A percentile compares a stretch with the other conserved stretches of the same genome.
phyloP scores from a whole-genome alignment of 2,888 invertebrate species.

The Leucoma salicis region DNA sequence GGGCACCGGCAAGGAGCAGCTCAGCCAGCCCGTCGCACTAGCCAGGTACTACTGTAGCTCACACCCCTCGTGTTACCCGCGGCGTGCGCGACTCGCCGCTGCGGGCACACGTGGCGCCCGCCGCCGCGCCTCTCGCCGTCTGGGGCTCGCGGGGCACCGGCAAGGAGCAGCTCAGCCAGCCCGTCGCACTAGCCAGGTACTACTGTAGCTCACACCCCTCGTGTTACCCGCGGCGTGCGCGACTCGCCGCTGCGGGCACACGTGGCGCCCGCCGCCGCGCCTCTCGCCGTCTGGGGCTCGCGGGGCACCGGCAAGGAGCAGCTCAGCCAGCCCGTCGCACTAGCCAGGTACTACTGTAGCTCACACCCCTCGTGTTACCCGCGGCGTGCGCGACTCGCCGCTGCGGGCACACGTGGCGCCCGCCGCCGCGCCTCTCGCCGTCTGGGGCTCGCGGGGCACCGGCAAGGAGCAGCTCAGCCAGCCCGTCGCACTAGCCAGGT shows the following conservation, averaged over 20 bases:
- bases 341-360: conserved; percentile 69
- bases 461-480: conserved; percentile 91
- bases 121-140: conserved; percentile 88
- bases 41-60: conserved; percentile 75
- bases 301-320: conserved; percentile 89
- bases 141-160: conserved; percentile 89
- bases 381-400: conserved; percentile 92
- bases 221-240: conserved; percentile 90
- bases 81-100: conserved; percentile 92
- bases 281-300: conserved; percentile 87
- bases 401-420: conserved; percentile 86
- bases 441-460: conserved; percentile 88
- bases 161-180: conserved; percentile 91
- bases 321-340: conserved; percentile 92
- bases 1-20: conserved; percentile 89
- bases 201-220: no score
- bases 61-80: no score
- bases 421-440: conserved; percentile 88
- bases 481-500: conserved; percentile 88
- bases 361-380: no score
- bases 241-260: conserved; percentile 90
- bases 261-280: conserved; percentile 88
- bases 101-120: conserved; percentile 86
- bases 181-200: conserved; percentile 86
- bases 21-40: conserved; percentile 92